Conservation (phyloP, 2,797 vertebrate species). For the Microchirus variegatus region DNA sequence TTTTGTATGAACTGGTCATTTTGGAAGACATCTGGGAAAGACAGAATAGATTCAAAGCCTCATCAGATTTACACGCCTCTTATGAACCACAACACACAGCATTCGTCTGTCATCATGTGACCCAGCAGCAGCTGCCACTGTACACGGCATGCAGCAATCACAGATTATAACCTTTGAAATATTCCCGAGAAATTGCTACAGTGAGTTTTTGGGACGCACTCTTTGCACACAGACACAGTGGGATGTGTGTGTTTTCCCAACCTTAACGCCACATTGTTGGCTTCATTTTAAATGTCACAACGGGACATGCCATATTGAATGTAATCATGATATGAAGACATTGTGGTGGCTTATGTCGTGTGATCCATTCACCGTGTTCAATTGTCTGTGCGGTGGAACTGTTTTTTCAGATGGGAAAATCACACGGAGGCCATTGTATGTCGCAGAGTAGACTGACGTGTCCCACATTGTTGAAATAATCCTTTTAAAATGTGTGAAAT, state of each 20-base stretch:
- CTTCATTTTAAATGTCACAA: slow-evolving; percentile 49
- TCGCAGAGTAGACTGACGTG: slow-evolving; percentile 44
- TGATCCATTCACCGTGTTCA: slow-evolving; percentile 40
- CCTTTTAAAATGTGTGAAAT: slow-evolving; percentile 79
- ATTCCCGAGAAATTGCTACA: slow-evolving; percentile 23
- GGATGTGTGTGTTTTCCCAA: slow-evolving; percentile 26
- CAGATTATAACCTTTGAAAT: slow-evolving; percentile 47
- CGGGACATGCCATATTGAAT: slow-evolving; percentile 41
- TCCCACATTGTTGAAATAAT: slow-evolving; percentile 76
- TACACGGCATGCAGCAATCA: slow-evolving; percentile 15
- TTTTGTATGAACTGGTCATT: background rate
- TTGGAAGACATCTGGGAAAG: background rate
- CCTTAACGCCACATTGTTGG: slow-evolving; percentile 40
- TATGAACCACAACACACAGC: slow-evolving; percentile 1
- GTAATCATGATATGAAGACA: slow-evolving; percentile 50
- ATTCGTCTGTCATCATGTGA: slow-evolving; percentile 14
- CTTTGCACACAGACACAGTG: slow-evolving; percentile 11
- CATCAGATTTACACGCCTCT: slow-evolving; percentile 7
- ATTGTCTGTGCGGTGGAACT: slow-evolving; percentile 44
- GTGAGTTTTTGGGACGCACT: slow-evolving; percentile 10
- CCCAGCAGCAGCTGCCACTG: slow-evolving; percentile 6
- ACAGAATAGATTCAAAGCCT: slow-evolving; percentile 6
- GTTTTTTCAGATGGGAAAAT: slow-evolving; percentile 62
- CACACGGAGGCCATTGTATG: slow-evolving; percentile 59
- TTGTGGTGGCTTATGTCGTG: slow-evolving; percentile 27